Conservation (phyloP, 2,113 vertebrate species). For the Aramus guarauna region DNA sequence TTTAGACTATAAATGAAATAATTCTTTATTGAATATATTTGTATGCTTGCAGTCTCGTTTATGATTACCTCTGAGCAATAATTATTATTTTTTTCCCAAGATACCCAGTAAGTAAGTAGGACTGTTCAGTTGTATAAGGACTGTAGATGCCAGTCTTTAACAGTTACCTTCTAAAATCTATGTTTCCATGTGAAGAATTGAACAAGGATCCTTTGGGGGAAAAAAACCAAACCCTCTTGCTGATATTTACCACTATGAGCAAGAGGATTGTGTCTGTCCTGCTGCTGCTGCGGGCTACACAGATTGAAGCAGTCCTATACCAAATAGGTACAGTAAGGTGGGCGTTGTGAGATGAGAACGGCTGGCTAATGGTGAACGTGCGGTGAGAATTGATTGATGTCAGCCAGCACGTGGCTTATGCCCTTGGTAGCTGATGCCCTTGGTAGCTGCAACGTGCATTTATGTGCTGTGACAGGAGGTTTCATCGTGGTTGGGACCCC, state of each 20-base stretch:
- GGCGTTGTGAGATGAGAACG: rapidly evolving
- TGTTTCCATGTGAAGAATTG: neutral
- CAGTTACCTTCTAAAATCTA: neutral
- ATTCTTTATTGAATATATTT: neutral
- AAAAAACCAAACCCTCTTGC: neutral
- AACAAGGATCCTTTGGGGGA: neutral
- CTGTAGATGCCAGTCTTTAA: neutral
- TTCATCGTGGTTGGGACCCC: neutral
- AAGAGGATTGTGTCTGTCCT: neutral
- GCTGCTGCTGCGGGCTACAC: neutral
- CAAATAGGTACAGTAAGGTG: neutral
- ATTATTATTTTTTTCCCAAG: neutral
- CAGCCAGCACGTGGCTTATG: neutral
- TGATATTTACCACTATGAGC: neutral
- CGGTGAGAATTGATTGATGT: neutral
- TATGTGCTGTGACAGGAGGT: neutral
- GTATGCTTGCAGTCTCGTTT: neutral
- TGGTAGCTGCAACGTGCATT: neutral
- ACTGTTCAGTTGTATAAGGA: neutral
- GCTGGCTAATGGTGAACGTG: neutral
- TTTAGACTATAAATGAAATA: neutral
- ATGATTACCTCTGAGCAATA: neutral
- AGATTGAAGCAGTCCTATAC: neutral
- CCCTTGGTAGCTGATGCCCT: neutral
- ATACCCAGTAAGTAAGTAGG: neutral